Evolutionary conservation across 2,888 invertebrate genomes (phyloP), one percentile per base, ranked within the genome.

Genomic region (Hylaea fasciaria): DNA sequence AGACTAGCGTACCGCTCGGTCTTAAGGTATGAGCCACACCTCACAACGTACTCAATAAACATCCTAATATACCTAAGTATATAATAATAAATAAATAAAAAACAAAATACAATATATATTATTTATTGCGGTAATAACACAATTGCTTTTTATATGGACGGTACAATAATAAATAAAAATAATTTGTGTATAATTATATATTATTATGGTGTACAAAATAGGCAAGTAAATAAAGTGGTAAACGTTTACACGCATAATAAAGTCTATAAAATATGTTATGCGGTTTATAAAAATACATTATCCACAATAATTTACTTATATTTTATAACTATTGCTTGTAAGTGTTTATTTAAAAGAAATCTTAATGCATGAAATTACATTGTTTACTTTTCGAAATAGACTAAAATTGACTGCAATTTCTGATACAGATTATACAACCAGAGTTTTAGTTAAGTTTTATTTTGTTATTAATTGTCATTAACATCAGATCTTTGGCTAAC

Each of bases 401-500:
- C n/a, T 48, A 48, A 13, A 39, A 48, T 39, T 48, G 39, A 48
- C 39, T 2, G 16, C n/a, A 11, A 35, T 16, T 35, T 47, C 46
- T 12, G 12, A 45, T 14, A 3, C 7, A 40, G 8, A 40, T n/a
- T 14, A 13, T 13, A 35, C 47, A 35, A 35, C 35, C 35, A 12
- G 17, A 12, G 13, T 39, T 14, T 13, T 9, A 29, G 28, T 28
- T 39, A 7, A 13, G 8, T 32, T 43, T 44, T 44, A n/a, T 17
- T 3, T n/a, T n/a, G n/a, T 0, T 13, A 35, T 16, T 53, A 17
- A 29, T 13, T 46, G 28, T 53, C 17, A 46, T 50, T 5, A 45
- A 17, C 28, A 46, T 64, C 65, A 66, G 67, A 67, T 69, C 69
- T 69, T 69, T 69, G 69, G 69, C 57, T 66, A 63, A 37, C 64